Evolutionary conservation across 2,797 vertebrate genomes (phyloP), one percentile per base, ranked within the genome.

Genomic region (Danio kyathit): DNA sequence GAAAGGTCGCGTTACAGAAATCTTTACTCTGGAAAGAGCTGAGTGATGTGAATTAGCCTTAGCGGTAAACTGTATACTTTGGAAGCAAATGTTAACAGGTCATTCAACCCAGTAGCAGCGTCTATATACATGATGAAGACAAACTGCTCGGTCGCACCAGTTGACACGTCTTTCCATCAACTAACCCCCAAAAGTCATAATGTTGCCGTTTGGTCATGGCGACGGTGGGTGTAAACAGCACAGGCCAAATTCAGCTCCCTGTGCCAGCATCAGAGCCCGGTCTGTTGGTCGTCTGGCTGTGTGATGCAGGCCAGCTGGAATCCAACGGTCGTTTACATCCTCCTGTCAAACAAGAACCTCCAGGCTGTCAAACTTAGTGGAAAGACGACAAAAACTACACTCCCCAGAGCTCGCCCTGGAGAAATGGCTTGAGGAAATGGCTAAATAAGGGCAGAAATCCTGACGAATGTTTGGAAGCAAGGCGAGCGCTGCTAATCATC

Each of bases 281-380:
- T 88, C 85, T 85, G 87, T 85, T 91, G 75, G 81, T 67, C 6
- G 49, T 76, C 65, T 17, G 46, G 38, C 19, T 69, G 80, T 10
- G 56, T 86, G 81, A 86, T 74, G 66, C 72, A 76, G 71, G 76
- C 56, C 38, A 21, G 83, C 88, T 88, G 89, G 87, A 93, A 90
- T 81, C 16, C 88, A 90, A 84, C 79, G 81, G 82, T 61, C 89
- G 88, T 91, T 94, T 90, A 93, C 86, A 89, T 91, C 88, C 87
- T 86, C 85, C 75, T 91, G 92, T 94, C 91, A 94, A 94, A 94
- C 92, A 93, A 91, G 87, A 82, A 87, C 85, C 87, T 91, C 82
- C 59, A 69, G 76, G 83, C 85, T 92, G 91, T 94, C 92, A 90
- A 91, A 91, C 76, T 82, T 82, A 83, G 84, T 85, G 86, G 73